These are phyloP conservation scores for Drosophila rufa DNA, from an alignment of 1,140 invertebrate genomes.

Conservation along the genomic window DNA sequence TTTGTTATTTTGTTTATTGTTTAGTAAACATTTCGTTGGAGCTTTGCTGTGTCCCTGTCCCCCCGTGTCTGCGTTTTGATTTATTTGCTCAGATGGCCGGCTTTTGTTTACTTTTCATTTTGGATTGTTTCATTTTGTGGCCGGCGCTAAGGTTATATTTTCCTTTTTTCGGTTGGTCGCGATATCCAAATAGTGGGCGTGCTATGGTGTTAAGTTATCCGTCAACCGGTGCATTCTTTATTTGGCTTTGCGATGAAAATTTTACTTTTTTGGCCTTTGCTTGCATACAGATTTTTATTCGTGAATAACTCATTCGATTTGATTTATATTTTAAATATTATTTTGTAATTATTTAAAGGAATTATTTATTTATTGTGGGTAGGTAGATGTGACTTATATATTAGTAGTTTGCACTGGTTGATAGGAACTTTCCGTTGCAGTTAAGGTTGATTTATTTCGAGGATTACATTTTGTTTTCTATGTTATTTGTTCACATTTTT, in stretches of 20 bases:
- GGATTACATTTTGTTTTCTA: conserved; percentile 18
- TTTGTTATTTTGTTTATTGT: conserved; percentile 56
- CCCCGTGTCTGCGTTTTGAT: conserved; percentile 39
- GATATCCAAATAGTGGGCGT: conserved; percentile 7
- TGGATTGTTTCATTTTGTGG: conserved; percentile 45
- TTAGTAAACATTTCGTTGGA: conserved; percentile 52
- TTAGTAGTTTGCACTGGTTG: conserved; percentile 42
- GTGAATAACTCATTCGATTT: conserved; percentile 20
- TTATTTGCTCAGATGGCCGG: conserved; percentile 52
- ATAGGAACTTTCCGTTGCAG: conserved; percentile 66
- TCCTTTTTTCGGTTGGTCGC: conserved; percentile 7
- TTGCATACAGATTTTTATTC: conserved; percentile 8
- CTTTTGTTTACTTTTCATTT: conserved; percentile 45
- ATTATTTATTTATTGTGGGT: conserved; percentile 10
- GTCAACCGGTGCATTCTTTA: not conserved
- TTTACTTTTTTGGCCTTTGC: not conserved
- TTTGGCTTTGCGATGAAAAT: conserved; percentile 15
- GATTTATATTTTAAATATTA: conserved; percentile 10
- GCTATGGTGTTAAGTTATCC: conserved; percentile 18
- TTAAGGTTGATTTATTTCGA: conserved; percentile 9
- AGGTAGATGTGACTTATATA: conserved; percentile 12
- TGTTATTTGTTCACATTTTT: conserved; percentile 37
- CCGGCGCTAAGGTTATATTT: conserved; percentile 22
- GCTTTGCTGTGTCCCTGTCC: not conserved
- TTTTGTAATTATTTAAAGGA: conserved; percentile 16